Evolutionary conservation across 2,113 vertebrate species (phyloP), one percentile per base, ranked within the genome.

Genomic region (Sclerurus mexicanus): DNA sequence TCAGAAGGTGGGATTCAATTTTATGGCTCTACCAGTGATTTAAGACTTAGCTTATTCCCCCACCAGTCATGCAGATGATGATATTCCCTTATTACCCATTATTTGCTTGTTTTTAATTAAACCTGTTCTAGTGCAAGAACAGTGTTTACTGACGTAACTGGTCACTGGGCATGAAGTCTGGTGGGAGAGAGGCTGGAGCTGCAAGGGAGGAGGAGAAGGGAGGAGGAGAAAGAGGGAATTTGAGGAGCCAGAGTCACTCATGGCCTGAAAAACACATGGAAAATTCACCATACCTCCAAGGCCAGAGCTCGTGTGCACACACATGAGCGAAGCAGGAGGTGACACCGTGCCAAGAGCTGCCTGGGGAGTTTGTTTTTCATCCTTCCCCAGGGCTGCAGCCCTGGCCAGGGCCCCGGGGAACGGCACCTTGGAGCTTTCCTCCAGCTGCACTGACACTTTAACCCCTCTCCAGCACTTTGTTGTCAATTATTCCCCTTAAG

Each of bases 231-330:
- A 39, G 12, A 1, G 28, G 60, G 1, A 31, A 6, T 56, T 33
- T 56, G 40, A 33, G n/a, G 39, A 46, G 56, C 30, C 77, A 46
- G 6, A 0, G 27, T 44, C 5, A 0, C 39, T 33, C 37, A 12
- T 2, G 31, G 8, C 10, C 44, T 73, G 79, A 22, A 18, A 30
- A 42, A n/a, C 44, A 6, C 14, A 3, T 4, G 28, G 37, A 42
- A 83, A 80, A 71, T 6, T 62, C 72, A 22, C 62, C 8, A 4
- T 31, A 42, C 80, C 39, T 23, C 28, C 49, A 42, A 39, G 9
- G 5, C 42, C 18, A 27, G 35, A 7, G 35, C 19, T 30, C 0
- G 0, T 3, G n/a, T n/a, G 68, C 93, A 1, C 62, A 24, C 12
- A 39, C 78, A 68, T 47, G 13, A 5, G 3, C 6, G 64, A 8